Base-by-base conservation (phyloP, 2,888 invertebrate species). In the Heterodera filipjevi region DNA sequence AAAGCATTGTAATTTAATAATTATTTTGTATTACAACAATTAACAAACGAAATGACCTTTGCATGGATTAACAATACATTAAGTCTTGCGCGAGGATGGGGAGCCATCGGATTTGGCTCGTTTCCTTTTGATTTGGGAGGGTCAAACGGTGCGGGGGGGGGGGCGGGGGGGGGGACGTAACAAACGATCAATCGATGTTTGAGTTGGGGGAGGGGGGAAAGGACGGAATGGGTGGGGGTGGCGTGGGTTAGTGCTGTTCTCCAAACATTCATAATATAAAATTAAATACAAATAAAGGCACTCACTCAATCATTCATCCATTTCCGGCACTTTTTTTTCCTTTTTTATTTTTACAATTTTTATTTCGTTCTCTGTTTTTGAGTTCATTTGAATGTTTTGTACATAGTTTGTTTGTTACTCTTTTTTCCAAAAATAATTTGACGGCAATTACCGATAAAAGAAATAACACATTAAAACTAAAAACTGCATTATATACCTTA, bases 321-420 rank as follows among this genome's bases (percentile, higher is more conserved):
- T 33, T 68, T 68, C 19, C 33, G 30, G 66, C 68, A 35, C 22
- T 68, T 68, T 19, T 68, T 68, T 68, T 68, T 35, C 22, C 22
- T 68, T 68, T 70, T 70, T 70, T 10, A n/a, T n/a, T 70, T 70
- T 70, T 44, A 27, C 22, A 70, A 27, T 44, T n/a, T 70, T 27
- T 70, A 70, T 44, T 70, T 27, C 14, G 14, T 68, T 70, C n/a
- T 70, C n/a, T 27, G n/a, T 70, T 70, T n/a, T 70, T 70, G 33
- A 19, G 71, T 49, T 30, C 27, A 30, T 32, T 71, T 2, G 10
- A 6, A 10, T 19, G 32, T 39, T 71, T 39, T 71, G 30, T 71
- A 33, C 16, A 27, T 33, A 71, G 49, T 46, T 46, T 71, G 44
- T 71, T 33, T 68, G n/a, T 30, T 49, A 71, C 27, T 71, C 39